Conservation (phyloP, 37 sponge, comb jelly and placozoan species). For the Aphrocallistes beatrix region DNA sequence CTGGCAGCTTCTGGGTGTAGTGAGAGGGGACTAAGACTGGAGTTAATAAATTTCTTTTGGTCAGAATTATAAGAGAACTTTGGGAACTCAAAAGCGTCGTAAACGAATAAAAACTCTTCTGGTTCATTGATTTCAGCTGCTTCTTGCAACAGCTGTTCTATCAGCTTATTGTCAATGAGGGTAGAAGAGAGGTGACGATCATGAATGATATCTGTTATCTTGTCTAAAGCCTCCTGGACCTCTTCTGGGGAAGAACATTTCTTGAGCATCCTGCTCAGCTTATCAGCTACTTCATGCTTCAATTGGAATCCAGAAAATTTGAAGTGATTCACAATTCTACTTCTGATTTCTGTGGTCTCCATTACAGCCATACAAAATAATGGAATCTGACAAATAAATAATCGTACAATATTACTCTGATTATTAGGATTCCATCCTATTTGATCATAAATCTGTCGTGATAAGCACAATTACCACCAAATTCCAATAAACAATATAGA, state of each 20-base stretch:
- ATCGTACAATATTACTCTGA: too few relatives aligned
- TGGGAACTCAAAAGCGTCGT: slow-evolving; percentile 65
- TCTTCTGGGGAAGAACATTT: slow-evolving; percentile 12
- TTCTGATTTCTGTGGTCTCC: neutral
- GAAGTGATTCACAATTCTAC: neutral
- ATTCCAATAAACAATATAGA: too few relatives aligned
- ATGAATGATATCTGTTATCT: neutral
- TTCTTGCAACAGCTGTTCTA: neutral
- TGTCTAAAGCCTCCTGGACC: neutral
- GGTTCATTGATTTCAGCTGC: neutral
- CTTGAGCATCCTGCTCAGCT: slow-evolving; percentile 9
- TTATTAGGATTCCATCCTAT: too few relatives aligned
- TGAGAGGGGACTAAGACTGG: slow-evolving; percentile 19
- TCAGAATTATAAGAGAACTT: slow-evolving; percentile 67
- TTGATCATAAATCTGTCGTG: too few relatives aligned
- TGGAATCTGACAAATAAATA: too few relatives aligned
- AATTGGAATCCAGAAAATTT: neutral
- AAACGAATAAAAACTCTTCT: slow-evolving; percentile 24
- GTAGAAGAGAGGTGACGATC: neutral
- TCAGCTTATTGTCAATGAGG: neutral
- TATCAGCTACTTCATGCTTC: neutral
- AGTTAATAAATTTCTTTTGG: slow-evolving; percentile 65
- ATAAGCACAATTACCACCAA: too few relatives aligned
- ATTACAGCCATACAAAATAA: too few relatives aligned
- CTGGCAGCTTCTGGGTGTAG: slow-evolving; percentile 38